Evolutionary conservation across 2,888 invertebrate genomes (phyloP).

Genomic region (Bellardia bayeri): DNA sequence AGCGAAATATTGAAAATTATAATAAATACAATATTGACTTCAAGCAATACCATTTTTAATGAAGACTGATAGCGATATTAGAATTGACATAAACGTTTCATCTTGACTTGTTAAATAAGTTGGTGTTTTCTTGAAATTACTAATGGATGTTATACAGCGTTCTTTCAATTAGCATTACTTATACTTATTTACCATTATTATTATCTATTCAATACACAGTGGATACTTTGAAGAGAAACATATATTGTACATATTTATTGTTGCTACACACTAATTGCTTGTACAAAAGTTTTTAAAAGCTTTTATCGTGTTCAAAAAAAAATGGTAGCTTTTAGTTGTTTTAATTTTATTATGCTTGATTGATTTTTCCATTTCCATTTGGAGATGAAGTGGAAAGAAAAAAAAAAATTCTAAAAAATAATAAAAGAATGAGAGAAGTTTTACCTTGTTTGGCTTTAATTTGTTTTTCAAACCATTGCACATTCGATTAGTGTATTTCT

Average conservation of each 20-base stretch:
- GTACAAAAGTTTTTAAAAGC: not conserved
- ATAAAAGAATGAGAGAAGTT: slow-evolving; percentile 17
- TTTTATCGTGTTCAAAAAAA: not conserved
- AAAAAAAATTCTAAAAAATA: not conserved
- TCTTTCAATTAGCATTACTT: not conserved
- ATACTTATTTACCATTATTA: not conserved
- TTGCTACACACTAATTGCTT: not conserved
- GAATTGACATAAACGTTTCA: too few species aligned
- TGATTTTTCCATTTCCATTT: slow-evolving; percentile 43
- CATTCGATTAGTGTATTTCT: slow-evolving; percentile 47
- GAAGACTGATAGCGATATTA: too few species aligned
- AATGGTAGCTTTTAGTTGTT: not conserved
- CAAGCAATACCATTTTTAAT: too few species aligned
- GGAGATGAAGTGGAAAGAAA: not conserved
- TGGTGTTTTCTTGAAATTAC: not conserved
- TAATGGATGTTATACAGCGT: not conserved
- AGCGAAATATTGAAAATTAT: too few species aligned
- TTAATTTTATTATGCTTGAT: slow-evolving; percentile 33
- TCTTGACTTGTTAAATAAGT: too few species aligned
- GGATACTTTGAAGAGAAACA: too few species aligned
- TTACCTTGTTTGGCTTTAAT: slow-evolving; percentile 46
- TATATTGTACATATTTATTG: not conserved
- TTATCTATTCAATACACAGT: not conserved
- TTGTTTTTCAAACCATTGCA: slow-evolving; percentile 49
- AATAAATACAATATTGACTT: too few species aligned